Evolutionary conservation across 2,888 invertebrate genomes (phyloP).

Genomic region (Oxyscelio sp.): DNA sequence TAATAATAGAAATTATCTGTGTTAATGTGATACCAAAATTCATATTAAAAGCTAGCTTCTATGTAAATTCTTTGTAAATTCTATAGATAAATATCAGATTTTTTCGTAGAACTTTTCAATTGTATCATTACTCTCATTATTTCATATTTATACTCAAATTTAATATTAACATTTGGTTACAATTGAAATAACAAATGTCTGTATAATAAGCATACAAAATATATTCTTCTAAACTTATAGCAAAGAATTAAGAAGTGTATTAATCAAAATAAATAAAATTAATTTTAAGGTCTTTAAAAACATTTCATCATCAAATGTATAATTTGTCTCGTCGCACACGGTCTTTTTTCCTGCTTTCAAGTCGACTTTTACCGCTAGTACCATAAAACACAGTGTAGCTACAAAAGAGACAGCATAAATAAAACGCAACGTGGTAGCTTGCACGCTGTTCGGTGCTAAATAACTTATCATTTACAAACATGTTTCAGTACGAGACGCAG

Average conservation of each 20-base stretch:
- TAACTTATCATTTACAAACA: conserved; percentile 50
- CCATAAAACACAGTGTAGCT: conserved; percentile 60
- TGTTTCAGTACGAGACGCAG: conserved; percentile 22
- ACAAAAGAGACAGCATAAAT: conserved; percentile 67
- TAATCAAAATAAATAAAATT: conserved; percentile 57
- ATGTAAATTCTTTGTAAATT: too few species aligned
- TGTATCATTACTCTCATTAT: too few species aligned
- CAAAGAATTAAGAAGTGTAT: conserved; percentile 27
- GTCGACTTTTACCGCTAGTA: conserved; percentile 53
- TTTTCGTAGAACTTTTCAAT: too few species aligned
- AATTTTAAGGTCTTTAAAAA: conserved; percentile 60
- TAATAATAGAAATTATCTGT: too few species aligned
- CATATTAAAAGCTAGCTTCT: too few species aligned
- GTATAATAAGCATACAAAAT: conserved; percentile 43
- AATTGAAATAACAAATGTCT: conserved; percentile 40
- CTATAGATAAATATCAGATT: too few species aligned
- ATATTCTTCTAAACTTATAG: conserved; percentile 31
- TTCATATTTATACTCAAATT: too few species aligned
- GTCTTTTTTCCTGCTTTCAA: conserved; percentile 59
- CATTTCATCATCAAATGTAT: conserved; percentile 65
- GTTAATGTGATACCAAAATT: too few species aligned
- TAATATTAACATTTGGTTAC: conserved; percentile 19
- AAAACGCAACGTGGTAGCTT: conserved; percentile 61
- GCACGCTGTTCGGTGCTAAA: conserved; percentile 51
- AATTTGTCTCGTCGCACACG: conserved; percentile 62